Conservation (phyloP, 1,140 invertebrate species). For the Drosophila repletoides region DNA sequence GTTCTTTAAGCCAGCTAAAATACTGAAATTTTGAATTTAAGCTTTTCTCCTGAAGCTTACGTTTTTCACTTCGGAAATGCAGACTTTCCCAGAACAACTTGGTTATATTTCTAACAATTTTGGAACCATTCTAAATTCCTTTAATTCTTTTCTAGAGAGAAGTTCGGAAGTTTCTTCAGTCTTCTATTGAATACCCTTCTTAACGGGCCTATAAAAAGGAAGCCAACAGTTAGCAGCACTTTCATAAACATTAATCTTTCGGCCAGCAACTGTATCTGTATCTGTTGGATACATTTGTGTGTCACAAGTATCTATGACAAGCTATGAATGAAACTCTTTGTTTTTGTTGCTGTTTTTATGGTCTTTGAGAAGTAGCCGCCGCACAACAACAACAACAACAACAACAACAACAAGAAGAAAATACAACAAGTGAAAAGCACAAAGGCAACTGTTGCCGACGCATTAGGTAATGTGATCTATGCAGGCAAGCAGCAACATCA, state of each 20-base stretch:
- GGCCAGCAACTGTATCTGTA: background rate
- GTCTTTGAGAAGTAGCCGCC: slow-evolving; percentile 13
- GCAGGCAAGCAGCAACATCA: slow-evolving; percentile 46
- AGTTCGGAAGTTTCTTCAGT: no score
- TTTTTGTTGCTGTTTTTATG: slow-evolving; percentile 39
- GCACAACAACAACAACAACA: slow-evolving; percentile 3
- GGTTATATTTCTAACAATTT: no score
- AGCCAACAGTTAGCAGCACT: slow-evolving; percentile 8
- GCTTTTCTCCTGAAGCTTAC: no score
- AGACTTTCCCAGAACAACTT: no score
- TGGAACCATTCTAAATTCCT: no score
- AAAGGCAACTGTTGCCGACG: slow-evolving; percentile 58
- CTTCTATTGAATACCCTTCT: background rate
- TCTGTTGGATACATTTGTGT: slow-evolving; percentile 53
- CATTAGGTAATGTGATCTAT: slow-evolving; percentile 78
- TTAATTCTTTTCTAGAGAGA: no score
- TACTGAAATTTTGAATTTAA: no score
- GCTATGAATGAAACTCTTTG: slow-evolving; percentile 68
- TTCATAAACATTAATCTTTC: background rate
- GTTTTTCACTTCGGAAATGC: no score
- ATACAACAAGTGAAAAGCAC: slow-evolving; percentile 70
- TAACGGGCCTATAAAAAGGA: background rate
- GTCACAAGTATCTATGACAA: slow-evolving; percentile 71
- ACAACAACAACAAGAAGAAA: background rate
- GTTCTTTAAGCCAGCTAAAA: no score